Evolutionary conservation across 2,888 invertebrate species (phyloP).

Genomic region (Drosophila recens): DNA sequence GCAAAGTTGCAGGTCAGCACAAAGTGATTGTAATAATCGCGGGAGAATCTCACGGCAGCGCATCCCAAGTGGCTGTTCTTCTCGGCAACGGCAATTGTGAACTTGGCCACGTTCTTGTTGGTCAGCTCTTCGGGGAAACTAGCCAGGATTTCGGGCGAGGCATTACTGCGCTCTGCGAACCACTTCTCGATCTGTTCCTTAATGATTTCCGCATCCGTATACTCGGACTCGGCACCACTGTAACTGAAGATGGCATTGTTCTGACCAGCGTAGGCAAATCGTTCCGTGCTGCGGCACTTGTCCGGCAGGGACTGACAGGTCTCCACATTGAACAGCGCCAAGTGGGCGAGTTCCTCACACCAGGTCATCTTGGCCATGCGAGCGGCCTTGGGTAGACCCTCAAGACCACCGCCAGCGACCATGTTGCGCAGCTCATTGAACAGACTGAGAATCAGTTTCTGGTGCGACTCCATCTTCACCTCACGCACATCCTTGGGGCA

Average conservation of each 20-base stretch:
- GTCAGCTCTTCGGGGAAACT: constrained; percentile 37
- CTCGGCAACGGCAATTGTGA: constrained; percentile 35
- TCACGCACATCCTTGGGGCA: constrained; percentile 31
- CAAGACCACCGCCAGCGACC: constrained; percentile 26
- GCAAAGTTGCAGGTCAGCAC: constrained; percentile 41
- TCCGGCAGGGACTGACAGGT: constrained; percentile 37
- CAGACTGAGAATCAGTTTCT: constrained; percentile 32
- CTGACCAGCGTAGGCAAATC: constrained; percentile 41
- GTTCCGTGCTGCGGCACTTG: constrained; percentile 43
- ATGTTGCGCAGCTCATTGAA: constrained; percentile 36
- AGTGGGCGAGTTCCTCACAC: constrained; percentile 33
- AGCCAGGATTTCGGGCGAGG: constrained; percentile 29
- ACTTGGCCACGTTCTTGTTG: constrained; percentile 29
- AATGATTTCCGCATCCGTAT: constrained; percentile 35
- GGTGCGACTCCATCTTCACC: constrained; percentile 23
- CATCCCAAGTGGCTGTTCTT: constrained; percentile 37
- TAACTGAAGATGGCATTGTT: constrained; percentile 40
- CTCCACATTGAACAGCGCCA: constrained; percentile 30
- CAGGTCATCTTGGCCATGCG: constrained; percentile 42
- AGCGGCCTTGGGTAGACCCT: constrained; percentile 29
- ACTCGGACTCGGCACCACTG: constrained; percentile 35
- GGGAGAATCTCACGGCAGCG: constrained; percentile 33
- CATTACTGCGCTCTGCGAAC: constrained; percentile 28
- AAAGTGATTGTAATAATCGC: constrained; percentile 39
- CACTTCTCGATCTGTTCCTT: constrained; percentile 43